These are phyloP conservation scores for Caretta caretta DNA, from an alignment of 2,113 vertebrate species.

Conservation along the genomic window DNA sequence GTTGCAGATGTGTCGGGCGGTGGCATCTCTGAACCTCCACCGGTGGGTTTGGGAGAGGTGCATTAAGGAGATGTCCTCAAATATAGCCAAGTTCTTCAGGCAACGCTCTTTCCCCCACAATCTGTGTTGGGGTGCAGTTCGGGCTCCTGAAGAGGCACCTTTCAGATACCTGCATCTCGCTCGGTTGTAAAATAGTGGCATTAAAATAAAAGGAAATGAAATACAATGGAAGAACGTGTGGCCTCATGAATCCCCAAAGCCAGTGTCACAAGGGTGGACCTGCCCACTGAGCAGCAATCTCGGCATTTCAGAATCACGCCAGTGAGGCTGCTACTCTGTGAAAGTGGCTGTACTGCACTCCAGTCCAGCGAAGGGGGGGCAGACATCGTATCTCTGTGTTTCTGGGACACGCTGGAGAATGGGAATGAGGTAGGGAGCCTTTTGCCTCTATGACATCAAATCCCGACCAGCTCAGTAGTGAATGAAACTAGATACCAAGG, in stretches of 20 bases:
- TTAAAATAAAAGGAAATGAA: neutral
- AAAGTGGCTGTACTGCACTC: neutral
- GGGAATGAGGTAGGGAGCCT: neutral
- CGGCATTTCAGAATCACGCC: neutral
- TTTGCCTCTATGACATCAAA: too few species aligned
- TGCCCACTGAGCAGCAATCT: neutral
- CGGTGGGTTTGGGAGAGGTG: neutral
- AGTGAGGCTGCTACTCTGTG: neutral
- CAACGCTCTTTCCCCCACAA: neutral
- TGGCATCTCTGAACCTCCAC: neutral
- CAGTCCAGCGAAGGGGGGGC: neutral
- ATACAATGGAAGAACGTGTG: accelerated
- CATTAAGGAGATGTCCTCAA: neutral
- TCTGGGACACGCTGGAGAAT: neutral
- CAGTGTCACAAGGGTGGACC: neutral
- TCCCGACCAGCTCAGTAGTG: neutral
- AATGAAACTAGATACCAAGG: neutral
- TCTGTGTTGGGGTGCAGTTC: neutral
- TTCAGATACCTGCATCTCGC: neutral
- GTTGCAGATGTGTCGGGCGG: neutral
- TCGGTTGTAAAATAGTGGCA: neutral
- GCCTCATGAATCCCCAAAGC: neutral
- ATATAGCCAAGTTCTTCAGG: neutral
- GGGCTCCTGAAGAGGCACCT: neutral
- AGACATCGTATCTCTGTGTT: neutral